Evolutionary conservation across 2,113 vertebrate genomes (phyloP).

Genomic region (Falcunculus frontatus): DNA sequence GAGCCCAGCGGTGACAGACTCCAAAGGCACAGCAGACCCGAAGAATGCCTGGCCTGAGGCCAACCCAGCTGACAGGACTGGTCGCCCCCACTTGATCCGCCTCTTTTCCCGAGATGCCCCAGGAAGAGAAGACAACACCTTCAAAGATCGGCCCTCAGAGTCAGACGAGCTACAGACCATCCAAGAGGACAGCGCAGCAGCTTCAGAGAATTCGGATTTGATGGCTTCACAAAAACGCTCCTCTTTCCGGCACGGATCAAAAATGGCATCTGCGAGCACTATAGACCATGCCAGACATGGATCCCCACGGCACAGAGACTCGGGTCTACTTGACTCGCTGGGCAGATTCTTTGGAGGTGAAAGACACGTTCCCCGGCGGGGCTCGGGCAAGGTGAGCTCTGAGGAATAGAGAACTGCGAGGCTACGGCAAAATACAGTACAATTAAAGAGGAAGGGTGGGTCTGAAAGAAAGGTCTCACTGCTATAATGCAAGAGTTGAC

Average conservation of each 20-base stretch:
- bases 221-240: slow-evolving; percentile 87
- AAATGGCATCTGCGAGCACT: slow-evolving; percentile 92
- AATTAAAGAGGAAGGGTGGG: slow-evolving; percentile 38
- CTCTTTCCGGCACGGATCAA: slow-evolving; percentile 78
- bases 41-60: slow-evolving; percentile 80
- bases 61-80: slow-evolving; percentile 86
- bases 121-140: slow-evolving; percentile 99
- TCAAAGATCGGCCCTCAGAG: slow-evolving; percentile 98
- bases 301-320: slow-evolving; percentile 88
- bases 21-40: slow-evolving; percentile 84
- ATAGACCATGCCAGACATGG: slow-evolving; percentile 84
- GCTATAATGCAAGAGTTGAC: slow-evolving; percentile 55
- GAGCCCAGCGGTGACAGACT: slow-evolving; percentile 91
- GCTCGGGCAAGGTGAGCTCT: slow-evolving; percentile 91
- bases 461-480: slow-evolving; percentile 2
- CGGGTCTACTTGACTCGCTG: slow-evolving; percentile 91
- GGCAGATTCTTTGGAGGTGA: slow-evolving; percentile 96
- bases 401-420: slow-evolving; percentile 73
- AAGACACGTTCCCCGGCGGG: slow-evolving; percentile 88
- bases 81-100: slow-evolving; percentile 98
- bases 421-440: slow-evolving; percentile 15
- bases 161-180: slow-evolving; percentile 99
- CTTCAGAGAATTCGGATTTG: slow-evolving; percentile 83
- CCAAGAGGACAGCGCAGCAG: slow-evolving; percentile 87
- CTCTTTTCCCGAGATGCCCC: slow-evolving; percentile 99